Evolutionary conservation across 2,797 vertebrate genomes (phyloP), one percentile per base, ranked within the genome.

Genomic region (Graptemys geographica): DNA sequence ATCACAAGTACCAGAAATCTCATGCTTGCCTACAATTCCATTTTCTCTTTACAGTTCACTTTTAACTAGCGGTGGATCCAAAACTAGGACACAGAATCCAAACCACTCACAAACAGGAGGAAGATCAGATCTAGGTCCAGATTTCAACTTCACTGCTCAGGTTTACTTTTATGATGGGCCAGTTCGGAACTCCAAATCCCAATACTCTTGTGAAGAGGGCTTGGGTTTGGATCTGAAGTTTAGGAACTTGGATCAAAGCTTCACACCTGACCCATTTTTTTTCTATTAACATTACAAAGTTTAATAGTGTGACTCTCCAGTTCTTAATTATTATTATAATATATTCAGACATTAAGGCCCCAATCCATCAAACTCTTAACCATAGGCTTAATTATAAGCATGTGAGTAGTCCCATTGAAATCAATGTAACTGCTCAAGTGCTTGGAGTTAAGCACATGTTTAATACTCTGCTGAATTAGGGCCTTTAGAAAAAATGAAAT

Each of bases 1-100:
- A 1, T 4, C 3, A 49, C 19, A 11, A 59, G 8, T 0, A 5
- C 18, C 51, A 44, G 6, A 2, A 2, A 69, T 10, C 31, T 13
- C 16, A 1, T 0, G 8, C 53, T 1, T 53, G n/a, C 25, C 25
- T 1, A 3, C 1, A 11, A 51, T 8, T 16, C 5, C 6, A 2
- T 59, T 10, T 31, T 33, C 47, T 1, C 25, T 1, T 18, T 1
- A 28, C 15, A 53, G 52, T 2, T 37, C 4, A 25, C n/a, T 27
- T 53, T 72, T 1, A 11, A 1, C 6, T 3, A 18, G 2, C 2
- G 1, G 25, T 18, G 9, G 18, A n/a, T 18, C n/a, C n/a, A n/a
- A 69, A 21, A 69, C n/a, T 37, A 18, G 65, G 65, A 18, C 65
- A 69, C 33, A 18, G 65, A 18, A 69, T n/a, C 15, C 19, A 5